Evolutionary conservation across 2,797 vertebrate species (phyloP), one percentile per base, ranked within the genome.

Genomic region (Poecilia velifera): DNA sequence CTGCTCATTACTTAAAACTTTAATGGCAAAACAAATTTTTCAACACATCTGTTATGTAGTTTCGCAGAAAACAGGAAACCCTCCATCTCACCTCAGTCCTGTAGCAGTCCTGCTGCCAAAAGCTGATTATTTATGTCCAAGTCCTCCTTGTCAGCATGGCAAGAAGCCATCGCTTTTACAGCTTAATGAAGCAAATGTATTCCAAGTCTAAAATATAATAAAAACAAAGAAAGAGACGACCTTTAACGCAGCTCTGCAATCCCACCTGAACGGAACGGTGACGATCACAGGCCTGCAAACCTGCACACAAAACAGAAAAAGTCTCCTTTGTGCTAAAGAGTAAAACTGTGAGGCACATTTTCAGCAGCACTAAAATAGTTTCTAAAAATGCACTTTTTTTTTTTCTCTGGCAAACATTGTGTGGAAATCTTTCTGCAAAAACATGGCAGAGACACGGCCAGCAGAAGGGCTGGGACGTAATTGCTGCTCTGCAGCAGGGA

Each of bases 401-500:
- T 39, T 81, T 72, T 81, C 6, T 25, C 64, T 45, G 74, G 84
- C 68, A 75, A 31, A 62, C 72, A 62, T 39, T 78, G 46, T 79
- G 73, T 72, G 86, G 80, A 81, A 78, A 73, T 79, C 72, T 25
- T 39, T 72, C 78, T 73, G 76, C 51, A 74, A 49, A 66, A 78
- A 74, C 53, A 34, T 28, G 77, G 83, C 75, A 71, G 66, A 77
- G 68, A 78, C 77, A 39, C 1, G 36, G 59, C 76, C 68, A 55
- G 72, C 82, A 78, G 84, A 87, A 77, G 49, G 76, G 55, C 79
- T 74, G 83, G 80, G 77, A 76, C 86, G 81, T 91, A 83, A 89
- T 90, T 89, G 88, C 76, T 70, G 59, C 86, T 82, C 57, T 78
- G 18, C 84, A 81, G 73, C 20, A 43, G 51, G 82, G 79, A 82